These are phyloP conservation scores for Lichenostomus cassidix DNA, from an alignment of 2,113 vertebrate genomes.

Conservation along the genomic window DNA sequence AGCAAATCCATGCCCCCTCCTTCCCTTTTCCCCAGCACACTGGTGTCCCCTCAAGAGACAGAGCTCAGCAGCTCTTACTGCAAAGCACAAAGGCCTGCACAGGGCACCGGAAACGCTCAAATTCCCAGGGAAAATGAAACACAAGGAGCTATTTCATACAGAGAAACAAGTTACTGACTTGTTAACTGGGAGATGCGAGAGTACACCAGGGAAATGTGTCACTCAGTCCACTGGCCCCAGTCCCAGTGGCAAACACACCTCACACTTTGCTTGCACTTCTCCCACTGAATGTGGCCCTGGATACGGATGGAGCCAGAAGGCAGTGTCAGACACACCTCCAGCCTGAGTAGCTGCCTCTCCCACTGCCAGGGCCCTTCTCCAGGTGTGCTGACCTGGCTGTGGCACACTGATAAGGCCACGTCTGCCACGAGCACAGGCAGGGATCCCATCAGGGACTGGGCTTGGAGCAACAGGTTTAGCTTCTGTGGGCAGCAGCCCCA, in stretches of 20 bases:
- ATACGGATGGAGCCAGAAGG: background rate
- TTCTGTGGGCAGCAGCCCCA: background rate
- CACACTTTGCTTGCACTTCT: background rate
- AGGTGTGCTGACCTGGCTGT: fast-evolving
- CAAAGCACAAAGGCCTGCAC: background rate
- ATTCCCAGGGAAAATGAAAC: background rate
- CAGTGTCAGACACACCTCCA: background rate
- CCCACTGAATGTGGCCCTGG: fast-evolving
- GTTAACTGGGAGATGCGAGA: background rate
- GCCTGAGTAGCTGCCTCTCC: background rate
- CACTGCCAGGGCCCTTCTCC: background rate
- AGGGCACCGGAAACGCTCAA: background rate
- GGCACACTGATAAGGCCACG: fast-evolving
- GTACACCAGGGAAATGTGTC: fast-evolving
- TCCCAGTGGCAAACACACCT: background rate
- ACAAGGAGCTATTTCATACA: background rate
- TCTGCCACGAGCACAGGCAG: background rate
- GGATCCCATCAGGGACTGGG: fast-evolving
- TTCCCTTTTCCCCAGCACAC: background rate
- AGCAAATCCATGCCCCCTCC: background rate
- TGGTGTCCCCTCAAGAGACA: background rate
- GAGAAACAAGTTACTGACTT: background rate
- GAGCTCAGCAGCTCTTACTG: background rate
- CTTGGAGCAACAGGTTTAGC: background rate
- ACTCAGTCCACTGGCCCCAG: background rate